These are phyloP conservation scores for Hexactinellida sp. DNA, from an alignment of 37 sponge, comb jelly and placozoan genomes.

Conservation along the genomic window DNA sequence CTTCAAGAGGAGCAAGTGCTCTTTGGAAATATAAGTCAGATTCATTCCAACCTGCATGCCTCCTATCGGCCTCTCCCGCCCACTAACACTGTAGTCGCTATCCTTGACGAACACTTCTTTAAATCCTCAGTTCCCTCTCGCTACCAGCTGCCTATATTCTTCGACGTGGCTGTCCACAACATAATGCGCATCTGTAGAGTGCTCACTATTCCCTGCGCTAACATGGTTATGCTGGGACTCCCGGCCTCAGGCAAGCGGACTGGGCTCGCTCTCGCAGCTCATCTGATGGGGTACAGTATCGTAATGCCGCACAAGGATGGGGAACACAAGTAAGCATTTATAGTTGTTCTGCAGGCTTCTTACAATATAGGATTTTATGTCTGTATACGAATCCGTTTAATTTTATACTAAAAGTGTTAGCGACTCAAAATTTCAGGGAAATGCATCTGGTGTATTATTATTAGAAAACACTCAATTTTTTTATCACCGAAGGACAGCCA, in stretches of 20 bases:
- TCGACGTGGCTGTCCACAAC: neutral
- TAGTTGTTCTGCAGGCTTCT: too few relatives aligned
- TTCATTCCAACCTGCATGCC: neutral
- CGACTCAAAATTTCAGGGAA: too few relatives aligned
- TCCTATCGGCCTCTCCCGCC: slow-evolving; percentile 1
- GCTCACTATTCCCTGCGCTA: neutral
- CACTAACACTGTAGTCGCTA: neutral
- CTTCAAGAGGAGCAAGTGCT: neutral
- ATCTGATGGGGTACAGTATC: neutral
- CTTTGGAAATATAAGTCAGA: neutral
- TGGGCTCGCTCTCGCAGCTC: neutral
- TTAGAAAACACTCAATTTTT: too few relatives aligned
- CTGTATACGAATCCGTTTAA: too few relatives aligned
- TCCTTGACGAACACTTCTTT: neutral
- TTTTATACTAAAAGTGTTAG: too few relatives aligned
- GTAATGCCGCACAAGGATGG: slow-evolving; percentile 9
- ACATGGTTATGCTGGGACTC: neutral
- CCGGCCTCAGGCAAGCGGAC: neutral
- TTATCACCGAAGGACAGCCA: too few relatives aligned
- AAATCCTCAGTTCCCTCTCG: neutral
- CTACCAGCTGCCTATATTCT: neutral
- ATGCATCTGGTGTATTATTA: too few relatives aligned
- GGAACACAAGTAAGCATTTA: neutral
- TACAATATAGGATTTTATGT: too few relatives aligned
- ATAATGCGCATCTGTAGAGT: neutral